Evolutionary conservation across 2,888 invertebrate genomes (phyloP).

Genomic region (Parnassius mnemosyne): DNA sequence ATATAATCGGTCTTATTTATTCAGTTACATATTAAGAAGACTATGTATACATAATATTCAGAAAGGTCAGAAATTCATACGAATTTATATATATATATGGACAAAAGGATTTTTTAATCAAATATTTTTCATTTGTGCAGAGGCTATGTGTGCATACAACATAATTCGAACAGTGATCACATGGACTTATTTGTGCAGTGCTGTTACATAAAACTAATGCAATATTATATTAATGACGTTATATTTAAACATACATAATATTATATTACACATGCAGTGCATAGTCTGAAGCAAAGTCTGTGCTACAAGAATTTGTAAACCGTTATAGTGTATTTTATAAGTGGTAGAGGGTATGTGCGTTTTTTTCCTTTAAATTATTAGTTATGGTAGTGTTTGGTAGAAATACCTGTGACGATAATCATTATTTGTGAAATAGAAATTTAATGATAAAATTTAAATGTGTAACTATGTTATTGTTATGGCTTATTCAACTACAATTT

Average conservation of each 20-base stretch:
- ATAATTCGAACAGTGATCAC: conserved; percentile 7
- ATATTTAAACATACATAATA: background rate
- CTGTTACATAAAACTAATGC: conserved; percentile 6
- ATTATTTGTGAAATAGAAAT: too few species aligned
- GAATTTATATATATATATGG: too few species aligned
- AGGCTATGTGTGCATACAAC: conserved; percentile 13
- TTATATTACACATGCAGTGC: background rate
- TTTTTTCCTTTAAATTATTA: background rate
- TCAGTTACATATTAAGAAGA: too few species aligned
- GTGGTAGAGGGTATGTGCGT: background rate
- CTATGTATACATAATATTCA: too few species aligned
- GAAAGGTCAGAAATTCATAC: too few species aligned
- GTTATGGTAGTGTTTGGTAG: too few species aligned
- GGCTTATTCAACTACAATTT: too few species aligned
- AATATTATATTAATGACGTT: background rate
- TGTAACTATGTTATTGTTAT: too few species aligned
- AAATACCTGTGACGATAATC: too few species aligned
- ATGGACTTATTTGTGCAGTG: conserved; percentile 24
- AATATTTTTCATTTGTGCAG: background rate
- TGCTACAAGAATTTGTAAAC: background rate
- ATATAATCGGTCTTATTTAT: too few species aligned
- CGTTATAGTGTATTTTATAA: background rate
- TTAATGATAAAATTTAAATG: too few species aligned
- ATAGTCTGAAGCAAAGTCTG: background rate
- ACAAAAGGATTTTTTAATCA: too few species aligned